Percentiles rank a stretch among this genome's conserved stretches.
Evolutionary conservation across 2,797 vertebrate genomes (phyloP).

Genomic region (Masticophis lateralis): DNA sequence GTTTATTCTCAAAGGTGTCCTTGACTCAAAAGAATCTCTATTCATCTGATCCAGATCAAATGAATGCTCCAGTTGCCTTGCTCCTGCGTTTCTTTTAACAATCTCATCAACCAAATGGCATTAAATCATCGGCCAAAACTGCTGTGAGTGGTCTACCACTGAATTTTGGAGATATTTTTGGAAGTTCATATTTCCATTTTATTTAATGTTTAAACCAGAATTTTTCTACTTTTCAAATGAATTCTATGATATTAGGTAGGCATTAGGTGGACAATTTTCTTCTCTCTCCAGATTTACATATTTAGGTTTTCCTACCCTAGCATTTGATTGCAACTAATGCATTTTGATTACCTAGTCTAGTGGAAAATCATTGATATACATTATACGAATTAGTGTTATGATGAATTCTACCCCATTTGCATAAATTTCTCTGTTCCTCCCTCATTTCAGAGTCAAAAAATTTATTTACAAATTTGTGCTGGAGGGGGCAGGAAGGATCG

Average conservation of each 20-base stretch:
- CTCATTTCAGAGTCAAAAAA: background rate
- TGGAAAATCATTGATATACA: background rate
- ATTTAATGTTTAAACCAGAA: background rate
- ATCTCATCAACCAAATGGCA: background rate
- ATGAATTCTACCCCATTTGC: background rate
- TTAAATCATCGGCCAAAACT: background rate
- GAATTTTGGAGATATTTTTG: background rate
- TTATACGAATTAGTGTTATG: background rate
- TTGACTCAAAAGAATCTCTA: background rate
- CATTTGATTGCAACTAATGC: background rate
- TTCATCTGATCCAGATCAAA: background rate
- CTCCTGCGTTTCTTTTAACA: background rate
- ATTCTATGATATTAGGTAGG: background rate
- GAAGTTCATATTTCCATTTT: background rate
- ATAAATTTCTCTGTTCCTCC: background rate
- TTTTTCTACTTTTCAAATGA: background rate
- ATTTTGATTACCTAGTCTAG: background rate
- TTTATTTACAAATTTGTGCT: background rate
- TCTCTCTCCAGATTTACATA: background rate
- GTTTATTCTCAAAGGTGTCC: background rate
- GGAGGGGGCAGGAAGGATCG: background rate
- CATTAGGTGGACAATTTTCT: background rate
- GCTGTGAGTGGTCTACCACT: background rate
- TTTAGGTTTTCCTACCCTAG: background rate
- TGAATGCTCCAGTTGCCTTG: background rate